A percentile compares a stretch with the other conserved stretches of the same genome.
Evolutionary conservation across 2,797 vertebrate species (phyloP).

Genomic region (Allobates femoralis): DNA sequence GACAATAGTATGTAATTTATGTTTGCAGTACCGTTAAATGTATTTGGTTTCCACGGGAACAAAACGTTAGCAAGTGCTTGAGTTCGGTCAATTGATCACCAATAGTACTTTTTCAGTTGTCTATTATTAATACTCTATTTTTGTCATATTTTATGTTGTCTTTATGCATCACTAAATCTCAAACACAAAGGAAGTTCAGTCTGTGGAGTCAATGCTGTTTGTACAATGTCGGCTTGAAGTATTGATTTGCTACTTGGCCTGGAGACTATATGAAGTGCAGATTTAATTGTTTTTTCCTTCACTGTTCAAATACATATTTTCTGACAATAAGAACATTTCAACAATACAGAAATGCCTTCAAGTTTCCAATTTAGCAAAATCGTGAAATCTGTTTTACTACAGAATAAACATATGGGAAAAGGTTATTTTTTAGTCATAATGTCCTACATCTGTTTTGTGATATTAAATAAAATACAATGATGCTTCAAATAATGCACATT

Average conservation of each 20-base stretch:
- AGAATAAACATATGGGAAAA: slow-evolving; percentile 19
- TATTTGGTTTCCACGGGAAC: neutral
- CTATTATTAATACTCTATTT: neutral
- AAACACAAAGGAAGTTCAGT: neutral
- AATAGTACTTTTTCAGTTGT: neutral
- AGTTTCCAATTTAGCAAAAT: slow-evolving; percentile 33
- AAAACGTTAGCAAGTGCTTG: neutral
- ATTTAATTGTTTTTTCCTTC: slow-evolving; percentile 46
- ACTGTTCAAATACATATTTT: slow-evolving; percentile 46
- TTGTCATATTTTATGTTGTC: neutral
- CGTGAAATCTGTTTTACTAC: neutral
- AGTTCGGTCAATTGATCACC: neutral
- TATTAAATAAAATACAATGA: slow-evolving; percentile 29
- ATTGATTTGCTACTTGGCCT: slow-evolving; percentile 49
- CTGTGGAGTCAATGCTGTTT: slow-evolving; percentile 13
- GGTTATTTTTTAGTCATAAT: slow-evolving; percentile 35
- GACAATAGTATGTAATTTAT: slow-evolving; percentile 26
- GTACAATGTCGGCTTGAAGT: slow-evolving; percentile 13
- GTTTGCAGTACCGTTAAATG: neutral
- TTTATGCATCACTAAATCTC: slow-evolving; percentile 3
- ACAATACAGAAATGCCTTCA: slow-evolving; percentile 20
- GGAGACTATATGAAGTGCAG: slow-evolving; percentile 19
- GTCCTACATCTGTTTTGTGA: slow-evolving; percentile 39
- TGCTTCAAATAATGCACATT: slow-evolving; percentile 40
- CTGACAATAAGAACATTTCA: slow-evolving; percentile 29